A percentile compares a stretch with the other conserved stretches of the same genome.
Conservation (phyloP, 1,140 invertebrate genomes). For the Leptonema lineaticorne region DNA sequence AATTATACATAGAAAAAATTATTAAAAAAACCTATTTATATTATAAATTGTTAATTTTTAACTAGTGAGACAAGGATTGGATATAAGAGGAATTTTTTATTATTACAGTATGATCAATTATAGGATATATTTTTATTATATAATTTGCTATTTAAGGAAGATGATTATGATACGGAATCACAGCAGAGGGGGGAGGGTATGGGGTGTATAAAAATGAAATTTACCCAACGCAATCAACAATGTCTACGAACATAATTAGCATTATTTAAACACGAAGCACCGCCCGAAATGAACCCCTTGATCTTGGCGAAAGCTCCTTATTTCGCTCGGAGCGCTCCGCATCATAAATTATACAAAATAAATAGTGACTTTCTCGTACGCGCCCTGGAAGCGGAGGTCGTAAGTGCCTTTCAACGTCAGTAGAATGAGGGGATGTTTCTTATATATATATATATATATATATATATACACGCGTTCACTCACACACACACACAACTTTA, state of each 20-base stretch:
- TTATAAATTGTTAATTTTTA: too few species aligned
- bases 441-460: background rate
- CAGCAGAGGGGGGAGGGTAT: too few species aligned
- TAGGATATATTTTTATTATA: too few species aligned
- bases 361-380: slow-evolving; percentile 29
- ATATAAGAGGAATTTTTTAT: too few species aligned
- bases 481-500: too few species aligned
- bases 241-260: slow-evolving; percentile 26
- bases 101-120: too few species aligned
- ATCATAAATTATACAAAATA: slow-evolving; percentile 33
- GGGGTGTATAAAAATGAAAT: too few species aligned
- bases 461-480: background rate
- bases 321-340: slow-evolving; percentile 28
- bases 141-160: too few species aligned
- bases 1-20: too few species aligned
- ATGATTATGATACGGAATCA: too few species aligned
- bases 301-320: slow-evolving; percentile 29
- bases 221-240: slow-evolving; percentile 20
- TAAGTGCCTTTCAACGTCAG: slow-evolving; percentile 15
- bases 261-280: slow-evolving; percentile 28
- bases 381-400: slow-evolving; percentile 4
- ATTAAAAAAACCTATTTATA: too few species aligned
- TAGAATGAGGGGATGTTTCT: background rate
- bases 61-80: too few species aligned
- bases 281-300: slow-evolving; percentile 25